Conservation (phyloP, 2,113 vertebrate species). For the Elephantulus edwardii region DNA sequence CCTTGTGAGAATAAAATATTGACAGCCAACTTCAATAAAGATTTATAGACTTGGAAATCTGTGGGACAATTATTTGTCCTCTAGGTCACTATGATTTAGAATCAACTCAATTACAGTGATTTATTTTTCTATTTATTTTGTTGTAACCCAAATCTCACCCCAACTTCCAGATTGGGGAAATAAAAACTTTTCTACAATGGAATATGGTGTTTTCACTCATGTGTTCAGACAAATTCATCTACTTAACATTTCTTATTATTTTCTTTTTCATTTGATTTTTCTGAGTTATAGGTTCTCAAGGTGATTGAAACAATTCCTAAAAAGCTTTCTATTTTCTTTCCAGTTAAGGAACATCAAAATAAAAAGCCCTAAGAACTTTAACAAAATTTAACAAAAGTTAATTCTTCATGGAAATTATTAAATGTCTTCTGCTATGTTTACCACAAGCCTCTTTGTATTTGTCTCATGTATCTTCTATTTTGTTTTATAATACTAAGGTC, state of each 20-base stretch:
- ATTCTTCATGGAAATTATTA: conserved; percentile 1
- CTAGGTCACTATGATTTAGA: background rate
- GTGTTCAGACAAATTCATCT: background rate
- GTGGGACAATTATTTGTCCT: background rate
- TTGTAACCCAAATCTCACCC: background rate
- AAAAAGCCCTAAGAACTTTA: background rate
- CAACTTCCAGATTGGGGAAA: background rate
- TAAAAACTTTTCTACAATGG: background rate
- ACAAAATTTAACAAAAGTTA: background rate
- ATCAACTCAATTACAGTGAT: background rate
- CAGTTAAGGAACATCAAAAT: background rate
- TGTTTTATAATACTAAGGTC: background rate
- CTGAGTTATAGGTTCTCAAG: background rate
- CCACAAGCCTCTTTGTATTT: background rate
- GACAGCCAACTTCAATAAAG: background rate
- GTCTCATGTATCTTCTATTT: background rate
- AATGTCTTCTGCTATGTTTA: background rate
- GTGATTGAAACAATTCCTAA: background rate
- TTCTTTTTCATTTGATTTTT: background rate
- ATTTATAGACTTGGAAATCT: background rate
- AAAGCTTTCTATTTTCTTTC: background rate
- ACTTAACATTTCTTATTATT: background rate
- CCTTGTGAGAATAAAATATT: background rate
- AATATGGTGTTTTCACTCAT: background rate
- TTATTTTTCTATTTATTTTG: background rate